These are phyloP conservation scores for Cynoglossus semilaevis DNA, from an alignment of 2,113 vertebrate genomes.

Conservation along the genomic window DNA sequence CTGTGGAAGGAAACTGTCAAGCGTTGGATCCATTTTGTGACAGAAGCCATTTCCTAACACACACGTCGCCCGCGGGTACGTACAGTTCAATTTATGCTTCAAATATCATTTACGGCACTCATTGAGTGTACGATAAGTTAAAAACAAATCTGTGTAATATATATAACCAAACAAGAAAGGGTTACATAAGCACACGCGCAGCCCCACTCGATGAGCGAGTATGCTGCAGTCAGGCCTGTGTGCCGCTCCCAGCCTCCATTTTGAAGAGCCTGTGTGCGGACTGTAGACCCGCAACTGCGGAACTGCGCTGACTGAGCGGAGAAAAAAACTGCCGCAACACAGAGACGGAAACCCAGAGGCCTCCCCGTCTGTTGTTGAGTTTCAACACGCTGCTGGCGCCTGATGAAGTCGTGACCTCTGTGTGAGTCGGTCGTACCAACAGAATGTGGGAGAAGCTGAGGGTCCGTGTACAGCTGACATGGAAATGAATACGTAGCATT, in stretches of 20 bases:
- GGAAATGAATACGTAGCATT: too few relatives aligned
- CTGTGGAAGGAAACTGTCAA: background rate
- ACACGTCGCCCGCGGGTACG: constrained; percentile 5
- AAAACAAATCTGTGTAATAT: background rate
- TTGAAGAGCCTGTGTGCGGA: constrained; percentile 37
- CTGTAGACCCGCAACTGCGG: constrained; percentile 29
- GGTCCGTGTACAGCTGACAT: too few relatives aligned
- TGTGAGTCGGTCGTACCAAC: too few relatives aligned
- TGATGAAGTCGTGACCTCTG: background rate
- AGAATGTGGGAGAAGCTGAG: too few relatives aligned
- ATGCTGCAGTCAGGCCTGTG: constrained; percentile 23
- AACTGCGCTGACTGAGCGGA: constrained; percentile 13
- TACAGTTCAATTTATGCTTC: background rate
- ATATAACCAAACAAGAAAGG: background rate
- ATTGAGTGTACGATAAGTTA: too few relatives aligned
- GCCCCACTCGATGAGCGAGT: background rate
- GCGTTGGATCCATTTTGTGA: constrained; percentile 58
- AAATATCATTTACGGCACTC: background rate
- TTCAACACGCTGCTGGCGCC: background rate
- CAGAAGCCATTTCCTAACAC: constrained; percentile 59
- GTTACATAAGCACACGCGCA: background rate
- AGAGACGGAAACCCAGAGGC: background rate
- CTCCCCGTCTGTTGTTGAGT: background rate
- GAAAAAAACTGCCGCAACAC: background rate
- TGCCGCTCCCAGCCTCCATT: constrained; percentile 49